phyloP scores from a whole-genome alignment of 2,888 invertebrate genomes.

The Drosophila incognita region DNA sequence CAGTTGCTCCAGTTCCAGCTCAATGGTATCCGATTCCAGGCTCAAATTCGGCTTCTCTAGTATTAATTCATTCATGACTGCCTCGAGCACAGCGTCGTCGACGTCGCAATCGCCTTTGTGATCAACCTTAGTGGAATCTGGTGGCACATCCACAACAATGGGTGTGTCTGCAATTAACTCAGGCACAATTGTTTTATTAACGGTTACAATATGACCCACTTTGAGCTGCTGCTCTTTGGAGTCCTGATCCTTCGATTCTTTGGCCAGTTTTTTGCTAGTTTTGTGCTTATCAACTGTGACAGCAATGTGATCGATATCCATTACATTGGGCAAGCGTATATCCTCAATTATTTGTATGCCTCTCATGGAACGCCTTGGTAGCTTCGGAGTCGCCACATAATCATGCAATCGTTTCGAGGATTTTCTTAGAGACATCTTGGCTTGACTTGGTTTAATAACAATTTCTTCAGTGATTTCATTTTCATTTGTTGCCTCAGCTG shows the following conservation, averaged over 20 bases:
- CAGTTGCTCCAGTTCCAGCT: slow-evolving; percentile 47
- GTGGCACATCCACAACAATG: slow-evolving; percentile 55
- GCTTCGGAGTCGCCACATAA: neutral
- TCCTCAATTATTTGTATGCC: slow-evolving; percentile 68
- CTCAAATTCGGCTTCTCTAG: slow-evolving; percentile 32
- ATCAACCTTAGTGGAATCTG: slow-evolving; percentile 66
- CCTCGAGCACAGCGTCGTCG: slow-evolving; percentile 43
- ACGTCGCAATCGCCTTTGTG: slow-evolving; percentile 55
- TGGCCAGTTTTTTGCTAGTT: no score
- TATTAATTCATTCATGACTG: slow-evolving; percentile 24
- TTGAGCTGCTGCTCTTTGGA: no score
- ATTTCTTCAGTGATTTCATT: neutral
- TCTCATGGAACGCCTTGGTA: neutral
- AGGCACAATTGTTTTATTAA: slow-evolving; percentile 3
- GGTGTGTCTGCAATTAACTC: slow-evolving; percentile 3
- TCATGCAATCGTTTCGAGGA: neutral
- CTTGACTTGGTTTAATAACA: neutral
- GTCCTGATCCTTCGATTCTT: neutral
- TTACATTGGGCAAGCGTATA: slow-evolving; percentile 60
- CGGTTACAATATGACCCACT: neutral
- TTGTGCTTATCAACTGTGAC: slow-evolving; percentile 38
- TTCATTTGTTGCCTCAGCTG: neutral
- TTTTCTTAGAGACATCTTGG: neutral
- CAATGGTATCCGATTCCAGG: slow-evolving; percentile 51
- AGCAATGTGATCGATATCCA: slow-evolving; percentile 59